These are phyloP conservation scores for Noturus placidus DNA, from an alignment of 2,113 vertebrate genomes.

Conservation along the genomic window DNA sequence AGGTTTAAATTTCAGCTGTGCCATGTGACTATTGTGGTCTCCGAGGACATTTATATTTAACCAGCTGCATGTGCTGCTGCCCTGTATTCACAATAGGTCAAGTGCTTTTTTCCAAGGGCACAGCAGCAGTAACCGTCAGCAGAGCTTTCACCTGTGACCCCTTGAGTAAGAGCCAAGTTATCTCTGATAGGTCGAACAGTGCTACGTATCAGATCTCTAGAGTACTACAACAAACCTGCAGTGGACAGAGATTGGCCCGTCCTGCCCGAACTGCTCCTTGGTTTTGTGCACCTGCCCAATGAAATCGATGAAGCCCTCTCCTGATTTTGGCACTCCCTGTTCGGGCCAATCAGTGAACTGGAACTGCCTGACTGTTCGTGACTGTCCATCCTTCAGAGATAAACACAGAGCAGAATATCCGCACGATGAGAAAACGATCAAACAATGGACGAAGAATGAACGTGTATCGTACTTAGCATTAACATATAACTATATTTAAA, in stretches of 20 bases:
- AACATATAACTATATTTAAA: not conserved
- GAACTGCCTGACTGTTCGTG: slow-evolving; percentile 95
- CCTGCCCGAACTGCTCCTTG: slow-evolving; percentile 99
- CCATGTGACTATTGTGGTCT: slow-evolving; percentile 11
- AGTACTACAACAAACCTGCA: slow-evolving; percentile 82
- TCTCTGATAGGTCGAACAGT: not conserved
- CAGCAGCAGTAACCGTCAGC: slow-evolving; percentile 5
- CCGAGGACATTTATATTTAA: slow-evolving; percentile 38
- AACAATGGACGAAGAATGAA: not conserved
- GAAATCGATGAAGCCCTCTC: slow-evolving; percentile 97
- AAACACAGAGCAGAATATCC: slow-evolving; percentile 50
- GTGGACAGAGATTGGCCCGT: slow-evolving; percentile 95
- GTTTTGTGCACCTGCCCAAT: slow-evolving; percentile 99
- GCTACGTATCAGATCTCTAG: not conserved
- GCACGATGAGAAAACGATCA: not conserved
- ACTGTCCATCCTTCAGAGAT: slow-evolving; percentile 93
- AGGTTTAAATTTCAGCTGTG: slow-evolving; percentile 16
- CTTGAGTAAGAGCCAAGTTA: slow-evolving; percentile 3
- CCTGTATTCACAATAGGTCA: slow-evolving; percentile 1
- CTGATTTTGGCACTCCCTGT: slow-evolving; percentile 95
- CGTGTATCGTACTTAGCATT: not conserved
- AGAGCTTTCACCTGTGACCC: slow-evolving; percentile 11
- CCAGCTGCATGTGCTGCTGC: not conserved
- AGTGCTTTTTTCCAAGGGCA: not conserved
- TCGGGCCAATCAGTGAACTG: slow-evolving; percentile 99